Base-by-base conservation (phyloP, 1,140 invertebrate genomes). In the Ylistrum balloti region DNA sequence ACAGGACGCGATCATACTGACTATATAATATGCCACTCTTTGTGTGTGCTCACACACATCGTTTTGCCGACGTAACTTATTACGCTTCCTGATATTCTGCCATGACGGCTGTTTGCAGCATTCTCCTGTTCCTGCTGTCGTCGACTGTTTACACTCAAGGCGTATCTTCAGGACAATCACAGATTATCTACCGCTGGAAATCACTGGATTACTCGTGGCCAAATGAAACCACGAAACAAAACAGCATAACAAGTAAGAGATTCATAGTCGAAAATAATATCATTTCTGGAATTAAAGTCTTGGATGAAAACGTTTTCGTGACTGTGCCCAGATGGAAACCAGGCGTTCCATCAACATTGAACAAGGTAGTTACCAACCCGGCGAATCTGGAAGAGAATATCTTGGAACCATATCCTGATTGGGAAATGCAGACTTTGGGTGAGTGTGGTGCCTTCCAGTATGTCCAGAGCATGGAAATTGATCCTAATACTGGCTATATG, bases 391-490 rank as follows among this genome's bases (percentile, higher is more conserved):
- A 56, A 7, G n/a, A 91, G 56, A 11, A 35, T 56, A 33, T 91
- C 33, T 88, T 94, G 1, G 86, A 88, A 33, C 93, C 94, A 2
- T 94, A 91, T 33, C 93, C 93, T 0, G 91, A 34, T 45, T 94
- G 94, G 94, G 88, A 32, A 0, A 88, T 89, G 89, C 93, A 94
- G 85, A 90, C 45, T 85, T 33, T 93, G n/a, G 93, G 93, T 0
- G 88, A 94, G 56, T 94, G 94, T 88, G 11, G 56, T 11, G 91
- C 89, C 28, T 86, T 94, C 7, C 94, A 94, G 89, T 94, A 94
- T 86, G 91, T 93, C 0, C 93, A 94, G 38, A 92, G 93, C 45
- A 94, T 94, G 94, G 94, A 94, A 87, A 88, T 94, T 20, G 93
- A 94, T 87, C 93, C 93, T 15, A 94, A 93, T 87, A 94, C 93